Base-by-base conservation (phyloP, 2,797 vertebrate species). In the Phrynocephalus guinanensis region DNA sequence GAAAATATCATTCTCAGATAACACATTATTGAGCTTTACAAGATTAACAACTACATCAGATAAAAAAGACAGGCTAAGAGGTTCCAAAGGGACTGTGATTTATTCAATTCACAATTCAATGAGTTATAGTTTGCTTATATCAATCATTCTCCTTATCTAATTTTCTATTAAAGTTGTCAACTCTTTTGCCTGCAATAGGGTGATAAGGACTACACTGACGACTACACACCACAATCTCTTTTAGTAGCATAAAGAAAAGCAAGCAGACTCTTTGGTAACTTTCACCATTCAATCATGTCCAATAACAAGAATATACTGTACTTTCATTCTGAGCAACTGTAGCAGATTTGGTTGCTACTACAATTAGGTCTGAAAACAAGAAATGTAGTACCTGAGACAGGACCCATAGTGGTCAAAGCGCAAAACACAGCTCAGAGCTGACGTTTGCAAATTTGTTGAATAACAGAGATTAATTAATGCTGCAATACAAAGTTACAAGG, bases 61-160 rank as follows among this genome's bases (percentile, higher is more conserved):
- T 30, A 1, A 9, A 3, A 33, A 63, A 82, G 33, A 48, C 38
- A 81, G 20, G 5, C 38, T 3, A 38, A 10, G 15, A 24, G 6
- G 3, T 6, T 9, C 6, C 7, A 3, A 8, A 79, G 6, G 8
- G 60, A n/a, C 2, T 38, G 22, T 38, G 22, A 16, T 81, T 38
- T 82, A 10, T 20, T 60, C 50, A 22, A 38, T 86, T 66, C 73
- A 28, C 33, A 26, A 67, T 67, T 67, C 52, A 28, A 79, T 18
- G 48, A 30, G 82, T 67, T 13, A 63, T 48, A 77, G 30, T 6
- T 87, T 72, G 48, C 3, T 3, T 72, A 8, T 7, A 30, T 13
- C n/a, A 72, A 33, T n/a, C n/a, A 4, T 26, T 38, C 26, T 18
- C 0, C 1, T 0, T 22, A 30, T 0, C 0, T 73, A 26, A 0